Conservation (phyloP, 2,888 invertebrate genomes). For the Syrista parreyssii region DNA sequence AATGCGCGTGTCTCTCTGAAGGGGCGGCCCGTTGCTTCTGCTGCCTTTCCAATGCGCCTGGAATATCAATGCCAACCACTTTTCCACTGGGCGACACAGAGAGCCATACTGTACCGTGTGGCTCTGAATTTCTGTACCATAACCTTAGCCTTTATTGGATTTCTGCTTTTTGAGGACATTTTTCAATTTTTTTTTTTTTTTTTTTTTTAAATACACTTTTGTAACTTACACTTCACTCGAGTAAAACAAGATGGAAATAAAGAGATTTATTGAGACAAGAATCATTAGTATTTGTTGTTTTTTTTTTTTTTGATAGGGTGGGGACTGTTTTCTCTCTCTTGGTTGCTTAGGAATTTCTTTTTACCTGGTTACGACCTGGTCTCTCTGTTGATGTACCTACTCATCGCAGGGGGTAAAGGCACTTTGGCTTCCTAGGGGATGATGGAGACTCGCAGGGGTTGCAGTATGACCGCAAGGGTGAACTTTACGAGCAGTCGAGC, state of each 20-base stretch:
- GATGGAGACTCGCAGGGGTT: slow-evolving; percentile 31
- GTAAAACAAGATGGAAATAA: too few species aligned
- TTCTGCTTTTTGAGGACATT: slow-evolving; percentile 11
- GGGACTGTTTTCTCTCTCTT: background rate
- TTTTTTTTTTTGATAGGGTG: too few species aligned
- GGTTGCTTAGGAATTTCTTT: background rate
- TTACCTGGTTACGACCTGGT: background rate
- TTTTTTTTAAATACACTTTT: too few species aligned
- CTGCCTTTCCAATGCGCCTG: slow-evolving; percentile 51
- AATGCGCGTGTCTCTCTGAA: slow-evolving; percentile 67
- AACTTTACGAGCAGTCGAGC: slow-evolving; percentile 55
- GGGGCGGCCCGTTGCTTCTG: slow-evolving; percentile 55
- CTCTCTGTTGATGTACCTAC: too few species aligned
- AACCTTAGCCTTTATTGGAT: slow-evolving; percentile 2
- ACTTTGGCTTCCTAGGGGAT: too few species aligned
- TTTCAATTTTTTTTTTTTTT: too few species aligned
- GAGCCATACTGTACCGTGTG: slow-evolving; percentile 3
- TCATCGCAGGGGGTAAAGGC: background rate
- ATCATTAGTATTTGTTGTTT: too few species aligned
- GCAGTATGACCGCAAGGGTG: slow-evolving; percentile 49
- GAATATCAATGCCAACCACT: slow-evolving; percentile 59
- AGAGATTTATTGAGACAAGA: too few species aligned
- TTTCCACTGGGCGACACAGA: slow-evolving; percentile 1
- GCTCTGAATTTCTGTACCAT: background rate
- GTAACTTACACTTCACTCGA: too few species aligned